Evolutionary conservation across 2,888 invertebrate species (phyloP).

Genomic region (Crepidodera aurea): DNA sequence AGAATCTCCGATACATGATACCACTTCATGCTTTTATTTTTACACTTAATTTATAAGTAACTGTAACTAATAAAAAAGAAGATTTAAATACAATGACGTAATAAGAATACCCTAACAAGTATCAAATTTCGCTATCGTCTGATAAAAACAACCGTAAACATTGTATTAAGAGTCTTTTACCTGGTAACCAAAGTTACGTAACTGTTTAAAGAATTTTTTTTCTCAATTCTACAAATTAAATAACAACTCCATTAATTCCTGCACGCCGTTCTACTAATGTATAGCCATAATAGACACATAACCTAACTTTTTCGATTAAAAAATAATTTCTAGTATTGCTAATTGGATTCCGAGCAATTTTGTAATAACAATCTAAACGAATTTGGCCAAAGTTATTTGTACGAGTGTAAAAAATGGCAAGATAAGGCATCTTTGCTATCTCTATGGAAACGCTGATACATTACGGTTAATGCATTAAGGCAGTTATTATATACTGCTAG

Average conservation of each 20-base stretch:
- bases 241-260: conserved; percentile 11
- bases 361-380: conserved; percentile 21
- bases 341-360: conserved; percentile 22
- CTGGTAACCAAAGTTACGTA: not conserved
- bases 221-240: conserved; percentile 11
- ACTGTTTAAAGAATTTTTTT: not conserved
- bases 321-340: conserved; percentile 19
- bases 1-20: no score
- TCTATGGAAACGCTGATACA: conserved; percentile 30
- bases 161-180: no score
- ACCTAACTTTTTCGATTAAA: not conserved
- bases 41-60: no score
- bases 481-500: conserved; percentile 33
- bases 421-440: conserved; percentile 35
- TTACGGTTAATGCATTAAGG: conserved; percentile 34
- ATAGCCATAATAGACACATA: not conserved
- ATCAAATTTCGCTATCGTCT: no score
- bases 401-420: conserved; percentile 21
- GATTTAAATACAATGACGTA: no score
- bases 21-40: no score
- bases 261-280: not conserved
- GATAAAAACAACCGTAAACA: no score
- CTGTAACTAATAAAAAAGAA: no score
- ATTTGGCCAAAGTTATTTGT: conserved; percentile 17
- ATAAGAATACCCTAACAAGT: no score